These are phyloP conservation scores for Anguilla japonica DNA, from an alignment of 2,113 vertebrate species.

Conservation along the genomic window DNA sequence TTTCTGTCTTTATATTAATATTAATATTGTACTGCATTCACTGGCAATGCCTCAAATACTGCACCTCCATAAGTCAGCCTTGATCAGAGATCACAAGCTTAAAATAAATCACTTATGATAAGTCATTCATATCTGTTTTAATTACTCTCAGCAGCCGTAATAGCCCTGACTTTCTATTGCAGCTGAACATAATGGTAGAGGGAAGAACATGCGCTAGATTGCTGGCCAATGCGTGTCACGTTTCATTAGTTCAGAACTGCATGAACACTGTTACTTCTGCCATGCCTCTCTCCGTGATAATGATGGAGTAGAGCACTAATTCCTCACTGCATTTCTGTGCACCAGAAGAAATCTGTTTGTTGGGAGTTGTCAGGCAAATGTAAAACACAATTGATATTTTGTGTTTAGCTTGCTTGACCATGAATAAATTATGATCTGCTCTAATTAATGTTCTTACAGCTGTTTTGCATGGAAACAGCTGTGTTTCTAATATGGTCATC, in stretches of 20 bases:
- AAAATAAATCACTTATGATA: background rate
- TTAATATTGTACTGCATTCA: background rate
- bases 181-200: background rate
- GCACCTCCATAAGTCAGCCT: background rate
- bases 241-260: background rate
- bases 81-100: background rate
- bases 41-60: background rate
- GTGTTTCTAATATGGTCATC: background rate
- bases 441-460: constrained; percentile 8
- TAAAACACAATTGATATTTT: background rate
- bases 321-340: background rate
- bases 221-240: background rate
- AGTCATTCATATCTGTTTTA: constrained; percentile 3
- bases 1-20: too few relatives aligned
- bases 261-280: constrained; percentile 1
- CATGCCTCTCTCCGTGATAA: background rate
- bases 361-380: background rate
- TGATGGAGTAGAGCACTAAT: background rate
- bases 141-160: constrained; percentile 2
- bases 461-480: constrained; percentile 5
- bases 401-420: constrained; percentile 1
- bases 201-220: background rate
- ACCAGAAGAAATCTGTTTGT: background rate
- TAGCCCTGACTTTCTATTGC: background rate
- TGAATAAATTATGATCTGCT: constrained; percentile 2